These are phyloP conservation scores for Epizoanthus stellaris DNA, from an alignment of 92 coral and sea anemone genomes.

Conservation along the genomic window DNA sequence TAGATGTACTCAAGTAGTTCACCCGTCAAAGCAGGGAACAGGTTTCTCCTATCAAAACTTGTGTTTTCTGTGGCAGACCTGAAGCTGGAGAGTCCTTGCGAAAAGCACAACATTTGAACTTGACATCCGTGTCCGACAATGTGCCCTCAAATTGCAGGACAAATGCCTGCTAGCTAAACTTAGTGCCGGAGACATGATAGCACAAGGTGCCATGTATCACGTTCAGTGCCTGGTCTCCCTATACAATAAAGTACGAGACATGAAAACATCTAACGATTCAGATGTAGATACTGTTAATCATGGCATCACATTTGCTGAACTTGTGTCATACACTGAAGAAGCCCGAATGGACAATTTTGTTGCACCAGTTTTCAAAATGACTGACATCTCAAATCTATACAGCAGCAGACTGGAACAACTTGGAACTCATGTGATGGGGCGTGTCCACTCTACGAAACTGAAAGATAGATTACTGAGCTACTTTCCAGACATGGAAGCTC, in stretches of 20 bases:
- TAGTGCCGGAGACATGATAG: slow-evolving; percentile 45
- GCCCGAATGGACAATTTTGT: slow-evolving; percentile 22
- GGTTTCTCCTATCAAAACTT: neutral
- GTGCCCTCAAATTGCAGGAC: slow-evolving; percentile 22
- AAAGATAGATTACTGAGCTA: slow-evolving; percentile 36
- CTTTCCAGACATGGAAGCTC: slow-evolving; percentile 45
- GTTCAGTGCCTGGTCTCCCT: slow-evolving; percentile 41
- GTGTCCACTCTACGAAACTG: slow-evolving; percentile 41
- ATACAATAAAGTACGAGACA: slow-evolving; percentile 39
- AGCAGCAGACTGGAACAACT: slow-evolving; percentile 19
- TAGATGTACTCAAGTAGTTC: too few relatives aligned
- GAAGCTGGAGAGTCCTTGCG: slow-evolving; percentile 34
- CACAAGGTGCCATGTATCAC: slow-evolving; percentile 40
- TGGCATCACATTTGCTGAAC: slow-evolving; percentile 45
- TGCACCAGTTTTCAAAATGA: slow-evolving; percentile 46
- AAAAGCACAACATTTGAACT: slow-evolving; percentile 38
- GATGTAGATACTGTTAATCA: slow-evolving; percentile 39
- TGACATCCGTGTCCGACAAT: neutral
- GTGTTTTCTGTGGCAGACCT: slow-evolving; percentile 49
- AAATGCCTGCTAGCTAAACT: slow-evolving; percentile 38
- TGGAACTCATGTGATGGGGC: neutral
- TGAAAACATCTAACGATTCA: slow-evolving; percentile 31
- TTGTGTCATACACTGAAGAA: slow-evolving; percentile 40
- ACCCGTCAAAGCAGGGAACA: slow-evolving; percentile 36
- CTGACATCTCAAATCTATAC: slow-evolving; percentile 32